phyloP scores from a whole-genome alignment of 30 jellyfish, hydroid and myxozoan genomes.

The Aurelia coerulea region DNA sequence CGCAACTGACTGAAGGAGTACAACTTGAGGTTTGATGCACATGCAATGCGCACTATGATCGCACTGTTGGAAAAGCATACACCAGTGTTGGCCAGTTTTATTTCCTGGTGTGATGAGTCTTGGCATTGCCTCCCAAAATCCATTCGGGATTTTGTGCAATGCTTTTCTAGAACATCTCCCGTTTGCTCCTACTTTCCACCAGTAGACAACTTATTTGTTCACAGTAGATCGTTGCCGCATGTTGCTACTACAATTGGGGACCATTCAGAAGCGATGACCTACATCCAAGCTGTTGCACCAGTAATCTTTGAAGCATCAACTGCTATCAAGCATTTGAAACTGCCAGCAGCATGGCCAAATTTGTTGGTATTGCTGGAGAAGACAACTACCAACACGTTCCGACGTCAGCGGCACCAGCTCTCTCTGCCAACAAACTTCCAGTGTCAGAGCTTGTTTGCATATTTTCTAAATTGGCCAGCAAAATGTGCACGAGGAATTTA shows the following conservation, averaged over 20 bases:
- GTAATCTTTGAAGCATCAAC: neutral
- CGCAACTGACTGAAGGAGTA: neutral
- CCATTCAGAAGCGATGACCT: too few species aligned
- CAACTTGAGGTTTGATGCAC: too few species aligned
- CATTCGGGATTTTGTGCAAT: neutral
- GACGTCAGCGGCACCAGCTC: neutral
- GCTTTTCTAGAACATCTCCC: neutral
- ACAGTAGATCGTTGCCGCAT: neutral
- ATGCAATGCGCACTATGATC: too few species aligned
- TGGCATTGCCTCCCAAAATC: constrained; percentile 8
- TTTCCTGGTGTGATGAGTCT: constrained; percentile 8
- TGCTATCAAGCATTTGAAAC: neutral
- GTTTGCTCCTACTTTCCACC: constrained; percentile 12
- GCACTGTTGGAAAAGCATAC: too few species aligned
- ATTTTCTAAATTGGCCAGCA: constrained; percentile 35
- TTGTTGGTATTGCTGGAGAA: neutral
- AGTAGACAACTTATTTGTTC: neutral
- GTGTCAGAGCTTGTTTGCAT: neutral
- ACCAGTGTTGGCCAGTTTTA: neutral
- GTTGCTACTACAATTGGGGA: too few species aligned
- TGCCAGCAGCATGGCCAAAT: constrained; percentile 13
- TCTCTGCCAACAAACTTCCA: neutral
- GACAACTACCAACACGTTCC: neutral
- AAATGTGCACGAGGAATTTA: constrained; percentile 10
- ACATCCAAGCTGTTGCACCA: too few species aligned